A percentile compares a stretch with the other conserved stretches of the same genome.
Conservation (phyloP, 2,888 invertebrate species). For the Epinotia demarniana region DNA sequence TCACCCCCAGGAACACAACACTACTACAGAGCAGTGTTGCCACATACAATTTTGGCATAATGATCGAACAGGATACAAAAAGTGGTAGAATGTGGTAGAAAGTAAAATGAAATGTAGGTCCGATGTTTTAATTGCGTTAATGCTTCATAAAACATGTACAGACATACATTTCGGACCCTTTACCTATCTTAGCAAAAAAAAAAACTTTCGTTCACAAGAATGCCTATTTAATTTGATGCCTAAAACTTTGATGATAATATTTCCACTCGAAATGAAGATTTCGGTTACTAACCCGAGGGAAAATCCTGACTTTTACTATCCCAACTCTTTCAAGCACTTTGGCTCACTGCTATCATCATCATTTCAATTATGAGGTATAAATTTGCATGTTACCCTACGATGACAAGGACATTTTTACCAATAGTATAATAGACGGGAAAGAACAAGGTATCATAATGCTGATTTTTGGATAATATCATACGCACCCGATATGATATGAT, state of each 20-base stretch:
- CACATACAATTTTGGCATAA: too few relatives aligned
- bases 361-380: background rate
- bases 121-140: too few relatives aligned
- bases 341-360: conserved; percentile 19
- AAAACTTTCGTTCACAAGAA: background rate
- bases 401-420: background rate
- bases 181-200: too few relatives aligned
- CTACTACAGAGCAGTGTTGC: too few relatives aligned
- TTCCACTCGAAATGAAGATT: too few relatives aligned
- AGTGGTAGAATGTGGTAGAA: too few relatives aligned
- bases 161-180: too few relatives aligned
- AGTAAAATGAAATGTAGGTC: too few relatives aligned
- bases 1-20: too few relatives aligned
- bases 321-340: background rate
- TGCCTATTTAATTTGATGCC: background rate
- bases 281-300: background rate
- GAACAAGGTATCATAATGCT: background rate
- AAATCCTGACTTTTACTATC: background rate
- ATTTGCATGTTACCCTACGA: background rate
- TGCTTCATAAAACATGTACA: too few relatives aligned
- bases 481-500: too few relatives aligned
- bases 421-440: background rate
- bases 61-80: too few relatives aligned
- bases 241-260: background rate
- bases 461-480: background rate